phyloP scores from a whole-genome alignment of 2,888 invertebrate species.

The Eupelmus urozonus region DNA sequence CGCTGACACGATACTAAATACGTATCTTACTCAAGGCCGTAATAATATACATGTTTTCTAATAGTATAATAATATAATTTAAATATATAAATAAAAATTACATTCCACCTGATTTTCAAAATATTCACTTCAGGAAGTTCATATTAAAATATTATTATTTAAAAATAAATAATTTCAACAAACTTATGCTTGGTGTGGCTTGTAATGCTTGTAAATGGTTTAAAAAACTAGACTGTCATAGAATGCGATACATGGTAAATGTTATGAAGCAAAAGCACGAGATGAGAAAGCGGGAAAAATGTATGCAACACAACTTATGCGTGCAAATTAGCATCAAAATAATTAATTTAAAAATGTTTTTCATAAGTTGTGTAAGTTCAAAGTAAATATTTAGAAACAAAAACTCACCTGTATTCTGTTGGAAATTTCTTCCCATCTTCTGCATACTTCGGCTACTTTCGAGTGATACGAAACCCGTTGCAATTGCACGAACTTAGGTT shows the following conservation, averaged over 20 bases:
- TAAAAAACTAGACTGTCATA: slow-evolving; percentile 29
- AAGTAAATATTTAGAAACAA: slow-evolving; percentile 2
- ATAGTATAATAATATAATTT: no score
- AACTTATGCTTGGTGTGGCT: slow-evolving; percentile 52
- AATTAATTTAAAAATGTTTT: no score
- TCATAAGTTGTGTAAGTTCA: slow-evolving; percentile 41
- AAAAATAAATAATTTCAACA: slow-evolving; percentile 22
- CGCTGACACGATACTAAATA: no score
- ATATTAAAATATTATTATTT: slow-evolving; percentile 19
- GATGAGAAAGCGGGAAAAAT: slow-evolving; percentile 46
- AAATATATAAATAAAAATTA: not conserved
- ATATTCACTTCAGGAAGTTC: slow-evolving; percentile 40
- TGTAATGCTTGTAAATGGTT: slow-evolving; percentile 50
- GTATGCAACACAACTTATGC: slow-evolving; percentile 43
- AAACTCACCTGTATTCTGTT: slow-evolving; percentile 72
- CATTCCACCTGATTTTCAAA: slow-evolving; percentile 42
- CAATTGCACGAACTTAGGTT: slow-evolving; percentile 72
- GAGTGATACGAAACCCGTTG: slow-evolving; percentile 74
- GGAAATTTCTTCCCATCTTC: slow-evolving; percentile 74
- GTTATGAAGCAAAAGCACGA: slow-evolving; percentile 58
- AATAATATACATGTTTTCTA: no score
- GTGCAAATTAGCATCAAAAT: no score
- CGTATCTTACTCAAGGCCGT: no score
- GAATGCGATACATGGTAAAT: slow-evolving; percentile 43
- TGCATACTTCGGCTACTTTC: slow-evolving; percentile 74